These are phyloP conservation scores for Psylliodes chrysocephalus DNA, from an alignment of 2,888 invertebrate genomes.

Conservation along the genomic window DNA sequence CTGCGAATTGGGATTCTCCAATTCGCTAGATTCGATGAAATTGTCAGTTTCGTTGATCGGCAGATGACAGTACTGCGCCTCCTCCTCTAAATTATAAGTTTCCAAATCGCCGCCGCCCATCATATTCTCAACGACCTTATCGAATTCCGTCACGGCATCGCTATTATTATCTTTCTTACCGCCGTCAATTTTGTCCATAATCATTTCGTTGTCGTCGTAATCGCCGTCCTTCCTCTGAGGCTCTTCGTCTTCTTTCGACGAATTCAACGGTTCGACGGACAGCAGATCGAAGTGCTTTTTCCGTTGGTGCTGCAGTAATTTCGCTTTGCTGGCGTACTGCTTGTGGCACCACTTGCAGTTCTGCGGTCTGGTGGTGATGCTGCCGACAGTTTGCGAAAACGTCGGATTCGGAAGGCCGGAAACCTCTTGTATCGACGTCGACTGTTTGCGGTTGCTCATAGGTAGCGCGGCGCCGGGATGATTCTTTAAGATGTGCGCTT, in stretches of 20 bases:
- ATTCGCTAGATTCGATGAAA: slow-evolving; percentile 43
- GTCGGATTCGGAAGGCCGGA: slow-evolving; percentile 70
- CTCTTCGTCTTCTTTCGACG: too few relatives aligned
- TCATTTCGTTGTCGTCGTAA: slow-evolving; percentile 7
- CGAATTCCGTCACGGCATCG: slow-evolving; percentile 29
- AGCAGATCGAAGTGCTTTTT: slow-evolving; percentile 69
- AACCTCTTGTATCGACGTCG: slow-evolving; percentile 50
- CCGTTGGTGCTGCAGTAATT: slow-evolving; percentile 76
- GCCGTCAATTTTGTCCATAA: slow-evolving; percentile 9
- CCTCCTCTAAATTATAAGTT: slow-evolving; percentile 43
- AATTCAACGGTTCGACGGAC: slow-evolving; percentile 39
- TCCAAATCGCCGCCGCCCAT: slow-evolving; percentile 40
- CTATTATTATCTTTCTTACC: slow-evolving; percentile 19
- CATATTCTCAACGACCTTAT: slow-evolving; percentile 40
- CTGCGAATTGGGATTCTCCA: slow-evolving; percentile 55
- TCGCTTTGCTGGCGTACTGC: slow-evolving; percentile 85
- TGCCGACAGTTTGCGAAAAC: slow-evolving; percentile 77
- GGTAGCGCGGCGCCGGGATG: slow-evolving; percentile 83
- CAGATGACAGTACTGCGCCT: slow-evolving; percentile 49
- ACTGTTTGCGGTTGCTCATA: slow-evolving; percentile 62
- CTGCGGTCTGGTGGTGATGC: slow-evolving; percentile 76
- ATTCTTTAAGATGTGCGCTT: slow-evolving; percentile 82
- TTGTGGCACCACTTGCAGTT: slow-evolving; percentile 85
- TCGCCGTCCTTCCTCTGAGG: too few relatives aligned
- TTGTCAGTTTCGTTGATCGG: slow-evolving; percentile 46